These are phyloP conservation scores for Drosophila ochracea DNA, from an alignment of 2,888 invertebrate genomes.

Conservation along the genomic window DNA sequence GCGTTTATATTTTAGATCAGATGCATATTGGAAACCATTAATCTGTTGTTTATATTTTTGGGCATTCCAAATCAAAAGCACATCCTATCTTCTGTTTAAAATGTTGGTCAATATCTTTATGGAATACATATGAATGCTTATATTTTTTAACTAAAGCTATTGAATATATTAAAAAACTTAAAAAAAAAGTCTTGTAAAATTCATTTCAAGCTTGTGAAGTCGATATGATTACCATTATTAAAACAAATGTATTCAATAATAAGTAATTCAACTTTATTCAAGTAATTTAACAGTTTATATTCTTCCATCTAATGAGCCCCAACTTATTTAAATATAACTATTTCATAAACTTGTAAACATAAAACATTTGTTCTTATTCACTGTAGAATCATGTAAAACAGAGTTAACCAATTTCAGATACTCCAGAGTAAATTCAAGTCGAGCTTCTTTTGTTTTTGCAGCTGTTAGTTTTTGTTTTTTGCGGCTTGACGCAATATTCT, in stretches of 20 bases:
- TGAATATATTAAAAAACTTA: neutral
- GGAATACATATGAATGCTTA: neutral
- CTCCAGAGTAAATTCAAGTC: slow-evolving; percentile 1
- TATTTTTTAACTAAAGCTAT: neutral
- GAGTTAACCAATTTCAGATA: neutral
- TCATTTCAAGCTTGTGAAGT: too few relatives aligned
- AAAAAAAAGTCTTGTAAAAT: rapidly evolving
- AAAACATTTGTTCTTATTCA: too few relatives aligned
- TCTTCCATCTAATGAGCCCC: neutral
- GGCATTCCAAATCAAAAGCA: neutral
- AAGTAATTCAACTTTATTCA: neutral
- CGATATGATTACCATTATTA: neutral
- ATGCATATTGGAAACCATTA: neutral
- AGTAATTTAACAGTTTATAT: rapidly evolving
- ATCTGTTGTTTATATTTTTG: neutral
- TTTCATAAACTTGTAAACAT: too few relatives aligned
- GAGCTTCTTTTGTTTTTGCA: neutral
- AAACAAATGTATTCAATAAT: neutral
- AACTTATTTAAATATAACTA: neutral
- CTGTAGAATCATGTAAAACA: neutral
- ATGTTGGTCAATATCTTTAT: neutral
- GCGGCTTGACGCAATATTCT: slow-evolving; percentile 41
- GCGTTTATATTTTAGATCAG: neutral
- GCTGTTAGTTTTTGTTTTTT: slow-evolving; percentile 2
- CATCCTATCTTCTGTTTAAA: neutral